Conservation (phyloP, 2,888 invertebrate genomes). For the Oligia fasciuncula region DNA sequence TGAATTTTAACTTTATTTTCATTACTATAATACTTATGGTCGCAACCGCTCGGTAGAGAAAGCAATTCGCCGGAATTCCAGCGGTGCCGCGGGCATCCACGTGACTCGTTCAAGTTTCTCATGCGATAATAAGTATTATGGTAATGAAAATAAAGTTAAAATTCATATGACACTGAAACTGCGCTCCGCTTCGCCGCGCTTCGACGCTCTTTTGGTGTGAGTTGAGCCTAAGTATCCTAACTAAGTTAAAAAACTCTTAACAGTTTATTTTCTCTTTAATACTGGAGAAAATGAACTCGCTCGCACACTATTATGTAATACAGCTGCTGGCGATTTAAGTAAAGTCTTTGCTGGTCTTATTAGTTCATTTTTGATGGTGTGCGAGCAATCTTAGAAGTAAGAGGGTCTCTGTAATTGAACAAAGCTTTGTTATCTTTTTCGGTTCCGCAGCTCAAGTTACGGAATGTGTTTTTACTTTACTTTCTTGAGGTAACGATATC, state of each 20-base stretch:
- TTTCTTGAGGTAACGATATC: background rate
- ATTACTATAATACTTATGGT: too few relatives aligned
- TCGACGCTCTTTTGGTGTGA: too few relatives aligned
- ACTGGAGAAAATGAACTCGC: conserved; percentile 44
- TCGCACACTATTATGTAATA: conserved; percentile 18
- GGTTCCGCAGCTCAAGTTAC: background rate
- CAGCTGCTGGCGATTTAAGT: conserved; percentile 13
- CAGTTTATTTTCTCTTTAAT: conserved; percentile 37
- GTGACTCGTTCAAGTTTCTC: too few relatives aligned
- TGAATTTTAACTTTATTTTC: too few relatives aligned
- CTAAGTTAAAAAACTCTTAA: conserved; percentile 41
- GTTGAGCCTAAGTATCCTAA: conserved; percentile 4
- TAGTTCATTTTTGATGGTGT: conserved; percentile 35
- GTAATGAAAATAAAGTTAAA: too few relatives aligned
- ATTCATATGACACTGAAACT: too few relatives aligned
- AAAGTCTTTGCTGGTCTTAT: conserved; percentile 20
- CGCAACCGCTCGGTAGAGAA: too few relatives aligned
- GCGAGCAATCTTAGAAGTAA: conserved; percentile 12
- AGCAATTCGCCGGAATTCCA: too few relatives aligned
- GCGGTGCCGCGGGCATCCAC: too few relatives aligned
- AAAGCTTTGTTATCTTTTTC: conserved; percentile 15
- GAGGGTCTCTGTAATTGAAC: conserved; percentile 25
- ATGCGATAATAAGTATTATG: too few relatives aligned
- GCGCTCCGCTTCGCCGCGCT: too few relatives aligned
- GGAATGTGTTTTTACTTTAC: background rate